phyloP scores from a whole-genome alignment of 2,113 vertebrate species.

The Diadophis punctatus region DNA sequence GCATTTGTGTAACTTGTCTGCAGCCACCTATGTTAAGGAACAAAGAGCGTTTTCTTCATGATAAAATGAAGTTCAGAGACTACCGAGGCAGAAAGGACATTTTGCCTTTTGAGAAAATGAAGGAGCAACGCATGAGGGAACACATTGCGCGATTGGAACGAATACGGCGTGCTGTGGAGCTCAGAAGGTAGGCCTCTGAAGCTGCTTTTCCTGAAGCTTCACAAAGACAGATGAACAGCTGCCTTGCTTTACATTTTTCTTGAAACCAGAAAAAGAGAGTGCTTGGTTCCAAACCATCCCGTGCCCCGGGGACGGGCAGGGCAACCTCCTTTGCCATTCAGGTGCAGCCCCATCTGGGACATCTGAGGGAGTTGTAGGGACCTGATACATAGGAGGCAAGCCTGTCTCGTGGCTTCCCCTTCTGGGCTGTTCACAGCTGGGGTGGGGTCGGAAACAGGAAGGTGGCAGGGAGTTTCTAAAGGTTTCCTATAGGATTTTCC shows the following conservation, averaged over 20 bases:
- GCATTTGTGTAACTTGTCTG: slow-evolving; percentile 45
- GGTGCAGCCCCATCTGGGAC: not conserved
- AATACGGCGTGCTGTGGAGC: slow-evolving; percentile 83
- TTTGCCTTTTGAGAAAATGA: slow-evolving; percentile 96
- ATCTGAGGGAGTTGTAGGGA: not conserved
- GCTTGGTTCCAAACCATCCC: not conserved
- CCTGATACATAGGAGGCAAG: not conserved
- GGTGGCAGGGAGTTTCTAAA: not conserved
- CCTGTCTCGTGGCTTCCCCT: not conserved
- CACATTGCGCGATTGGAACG: slow-evolving; percentile 87
- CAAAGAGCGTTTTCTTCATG: slow-evolving; percentile 76
- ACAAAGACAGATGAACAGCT: not conserved
- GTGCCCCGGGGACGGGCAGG: not conserved
- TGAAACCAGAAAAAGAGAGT: not conserved
- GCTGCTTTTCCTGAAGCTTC: not conserved
- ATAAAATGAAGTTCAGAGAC: slow-evolving; percentile 79
- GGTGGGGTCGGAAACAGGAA: not conserved
- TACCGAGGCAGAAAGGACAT: slow-evolving; percentile 81
- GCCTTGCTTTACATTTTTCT: not conserved
- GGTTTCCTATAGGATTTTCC: not conserved
- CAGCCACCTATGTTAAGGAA: slow-evolving; percentile 76
- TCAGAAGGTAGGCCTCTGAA: slow-evolving; percentile 80
- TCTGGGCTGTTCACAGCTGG: not conserved
- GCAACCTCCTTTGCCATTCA: not conserved
- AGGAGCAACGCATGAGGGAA: slow-evolving; percentile 89